Percentiles rank a stretch among this genome's conserved stretches.
Evolutionary conservation across 2,113 vertebrate species (phyloP).

Genomic region (Oreotrochilus melanogaster): DNA sequence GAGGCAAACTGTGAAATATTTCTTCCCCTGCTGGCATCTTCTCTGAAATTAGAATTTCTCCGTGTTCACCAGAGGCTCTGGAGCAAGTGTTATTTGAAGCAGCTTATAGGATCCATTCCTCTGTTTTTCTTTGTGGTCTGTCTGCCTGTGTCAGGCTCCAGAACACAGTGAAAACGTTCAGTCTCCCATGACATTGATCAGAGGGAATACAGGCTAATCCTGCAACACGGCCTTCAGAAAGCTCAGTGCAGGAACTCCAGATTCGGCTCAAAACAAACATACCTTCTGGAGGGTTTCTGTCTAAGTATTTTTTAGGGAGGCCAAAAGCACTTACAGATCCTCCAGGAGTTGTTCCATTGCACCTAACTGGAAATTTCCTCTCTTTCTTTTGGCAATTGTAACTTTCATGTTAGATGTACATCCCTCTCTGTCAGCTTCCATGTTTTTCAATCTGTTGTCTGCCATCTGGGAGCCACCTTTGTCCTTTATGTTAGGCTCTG

Average conservation of each 20-base stretch:
- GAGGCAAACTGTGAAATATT: constrained; percentile 45
- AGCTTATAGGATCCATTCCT: constrained; percentile 10
- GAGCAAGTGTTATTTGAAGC: constrained; percentile 55
- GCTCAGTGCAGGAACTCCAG: not conserved
- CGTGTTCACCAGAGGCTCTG: constrained; percentile 42
- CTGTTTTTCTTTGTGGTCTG: constrained; percentile 60
- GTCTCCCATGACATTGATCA: constrained; percentile 27
- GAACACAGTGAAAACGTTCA: constrained; percentile 45
- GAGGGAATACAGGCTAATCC: constrained; percentile 5
- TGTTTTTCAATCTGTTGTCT: constrained; percentile 49
- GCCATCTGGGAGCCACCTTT: constrained; percentile 43
- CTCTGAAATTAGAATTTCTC: constrained; percentile 42
- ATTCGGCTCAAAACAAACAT: constrained; percentile 67
- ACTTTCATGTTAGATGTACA: constrained; percentile 19
- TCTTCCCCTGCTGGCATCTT: constrained; percentile 57
- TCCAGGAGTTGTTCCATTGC: constrained; percentile 38
- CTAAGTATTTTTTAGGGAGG: constrained; percentile 29
- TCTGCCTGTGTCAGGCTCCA: constrained; percentile 60
- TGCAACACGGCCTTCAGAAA: constrained; percentile 1
- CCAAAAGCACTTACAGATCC: constrained; percentile 50
- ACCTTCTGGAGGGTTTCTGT: constrained; percentile 42
- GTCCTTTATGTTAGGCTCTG: not conserved
- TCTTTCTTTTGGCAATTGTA: constrained; percentile 22
- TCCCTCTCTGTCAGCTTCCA: constrained; percentile 21
- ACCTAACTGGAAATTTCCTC: constrained; percentile 55